Evolutionary conservation across 2,888 invertebrate species (phyloP).

Genomic region (Patella pellucida): DNA sequence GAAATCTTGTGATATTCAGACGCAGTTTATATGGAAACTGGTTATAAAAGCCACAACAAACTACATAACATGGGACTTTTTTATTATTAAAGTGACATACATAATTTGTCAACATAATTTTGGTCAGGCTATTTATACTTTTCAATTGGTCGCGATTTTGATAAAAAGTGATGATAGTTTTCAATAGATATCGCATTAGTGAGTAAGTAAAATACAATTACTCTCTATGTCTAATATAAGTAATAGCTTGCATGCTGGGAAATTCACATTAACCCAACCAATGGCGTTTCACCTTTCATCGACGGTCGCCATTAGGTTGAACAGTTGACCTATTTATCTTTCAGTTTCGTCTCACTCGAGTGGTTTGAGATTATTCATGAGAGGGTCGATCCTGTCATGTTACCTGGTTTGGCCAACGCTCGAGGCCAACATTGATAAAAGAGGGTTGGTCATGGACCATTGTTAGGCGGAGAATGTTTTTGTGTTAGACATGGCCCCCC

Average conservation of each 20-base stretch:
- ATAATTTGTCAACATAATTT: no score
- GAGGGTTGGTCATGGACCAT: background rate
- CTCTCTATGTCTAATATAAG: background rate
- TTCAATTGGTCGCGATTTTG: no score
- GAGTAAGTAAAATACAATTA: background rate
- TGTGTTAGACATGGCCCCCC: constrained; percentile 1
- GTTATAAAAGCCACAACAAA: no score
- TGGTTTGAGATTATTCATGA: background rate
- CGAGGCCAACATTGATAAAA: constrained; percentile 5
- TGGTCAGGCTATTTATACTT: no score
- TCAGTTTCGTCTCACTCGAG: no score
- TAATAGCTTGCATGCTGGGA: constrained; percentile 4
- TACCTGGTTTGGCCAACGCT: background rate
- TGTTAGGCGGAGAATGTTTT: constrained; percentile 3
- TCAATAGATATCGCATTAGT: background rate
- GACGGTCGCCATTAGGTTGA: no score
- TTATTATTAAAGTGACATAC: no score
- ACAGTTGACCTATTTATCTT: no score
- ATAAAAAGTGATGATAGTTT: background rate
- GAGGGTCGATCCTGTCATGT: constrained; percentile 5
- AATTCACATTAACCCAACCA: background rate
- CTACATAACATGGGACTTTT: no score
- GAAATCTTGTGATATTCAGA: no score
- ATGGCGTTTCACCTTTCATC: background rate
- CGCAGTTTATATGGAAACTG: no score